Evolutionary conservation across 2,888 invertebrate genomes (phyloP), one percentile per base, ranked within the genome.

Genomic region (Augiades crinisus): DNA sequence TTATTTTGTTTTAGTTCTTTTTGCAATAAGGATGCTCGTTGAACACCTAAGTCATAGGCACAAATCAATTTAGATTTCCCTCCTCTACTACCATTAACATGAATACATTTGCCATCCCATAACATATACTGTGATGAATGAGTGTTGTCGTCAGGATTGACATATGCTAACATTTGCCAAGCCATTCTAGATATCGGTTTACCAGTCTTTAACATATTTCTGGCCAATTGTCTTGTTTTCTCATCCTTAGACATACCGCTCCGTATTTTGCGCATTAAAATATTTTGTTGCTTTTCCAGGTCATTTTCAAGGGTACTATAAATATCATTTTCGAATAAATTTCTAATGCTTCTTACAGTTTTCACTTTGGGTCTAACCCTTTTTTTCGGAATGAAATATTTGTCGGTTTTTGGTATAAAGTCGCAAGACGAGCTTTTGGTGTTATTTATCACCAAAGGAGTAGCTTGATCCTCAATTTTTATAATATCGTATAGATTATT

Each of bases 131-230:
- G 89, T 33, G 66, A 68, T 10, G 75, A 49, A 65, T 80, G 55
- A 27, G 50, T 41, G 47, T 78, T 65, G 8, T 62, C 62, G 49
- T 79, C 68, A 16, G 85, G 81, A 60, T 89, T 89, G 21, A 89
- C 64, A 67, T 87, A 85, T 57, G 70, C 72, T 36, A 88, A 58
- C 82, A 89, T 88, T 70, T 86, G 81, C 88, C 88, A 89, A 10
- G 78, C 63, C n/a, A 74, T 59, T 62, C 76, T 81, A 16, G 77
- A 75, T 53, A 86, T 63, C 16, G 89, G 84, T 30, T 61, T 63
- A 55, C 77, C 70, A 44, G 65, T 62, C 45, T 69, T 72, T 34
- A 90, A 62, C 16, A 88, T 65, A 53, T 69, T 78, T 63, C 63
- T 73, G 8, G 82, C 82, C 27, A 78, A 46, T 38, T 61, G 60